Conservation (phyloP, 2,797 vertebrate species). For the Mionectes olivaceus region DNA sequence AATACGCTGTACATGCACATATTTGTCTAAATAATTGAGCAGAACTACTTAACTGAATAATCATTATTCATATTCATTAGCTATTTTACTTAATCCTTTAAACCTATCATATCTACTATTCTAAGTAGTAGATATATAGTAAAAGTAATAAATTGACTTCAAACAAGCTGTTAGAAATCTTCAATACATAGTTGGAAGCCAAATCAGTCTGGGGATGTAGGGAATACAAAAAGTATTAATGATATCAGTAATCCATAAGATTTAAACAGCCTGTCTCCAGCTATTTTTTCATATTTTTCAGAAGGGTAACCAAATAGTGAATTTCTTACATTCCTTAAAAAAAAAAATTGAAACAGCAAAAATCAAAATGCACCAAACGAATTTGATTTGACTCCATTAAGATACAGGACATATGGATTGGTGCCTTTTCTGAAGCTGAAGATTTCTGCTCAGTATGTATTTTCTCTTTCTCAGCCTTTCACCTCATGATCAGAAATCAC, state of each 20-base stretch:
- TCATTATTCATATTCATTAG: neutral
- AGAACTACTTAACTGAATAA: neutral
- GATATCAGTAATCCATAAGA: neutral
- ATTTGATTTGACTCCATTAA: neutral
- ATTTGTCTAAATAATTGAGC: neutral
- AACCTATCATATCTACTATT: neutral
- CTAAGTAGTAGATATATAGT: neutral
- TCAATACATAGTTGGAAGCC: neutral
- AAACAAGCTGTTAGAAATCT: neutral
- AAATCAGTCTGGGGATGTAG: neutral
- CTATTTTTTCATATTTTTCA: neutral
- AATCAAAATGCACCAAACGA: neutral
- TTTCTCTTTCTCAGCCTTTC: neutral
- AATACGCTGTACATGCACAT: neutral
- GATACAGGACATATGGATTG: neutral
- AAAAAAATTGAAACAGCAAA: neutral
- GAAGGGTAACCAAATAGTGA: neutral
- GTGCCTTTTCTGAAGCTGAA: neutral
- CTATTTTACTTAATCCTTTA: neutral
- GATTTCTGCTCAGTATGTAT: neutral
- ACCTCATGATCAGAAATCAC: slow-evolving; percentile 6
- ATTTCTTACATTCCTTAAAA: neutral
- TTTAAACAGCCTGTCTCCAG: neutral
- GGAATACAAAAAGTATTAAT: neutral
- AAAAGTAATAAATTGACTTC: neutral